A percentile compares a stretch with the other conserved stretches of the same genome.
Conservation (phyloP, 2,888 invertebrate species). For the Eristalis arbustorum region DNA sequence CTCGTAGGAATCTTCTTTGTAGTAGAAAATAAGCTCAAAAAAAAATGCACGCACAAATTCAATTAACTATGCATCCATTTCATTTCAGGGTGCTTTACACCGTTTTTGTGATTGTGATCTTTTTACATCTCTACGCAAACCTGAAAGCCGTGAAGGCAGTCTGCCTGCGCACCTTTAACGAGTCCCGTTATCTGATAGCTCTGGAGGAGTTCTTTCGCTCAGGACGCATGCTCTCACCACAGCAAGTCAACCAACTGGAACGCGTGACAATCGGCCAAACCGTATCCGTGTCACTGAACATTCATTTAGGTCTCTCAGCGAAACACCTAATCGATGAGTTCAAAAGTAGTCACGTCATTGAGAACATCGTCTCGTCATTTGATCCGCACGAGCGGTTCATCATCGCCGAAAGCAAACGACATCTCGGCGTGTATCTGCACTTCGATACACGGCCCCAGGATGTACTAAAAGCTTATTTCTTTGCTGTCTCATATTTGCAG, state of each 20-base stretch:
- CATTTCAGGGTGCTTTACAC: slow-evolving; percentile 85
- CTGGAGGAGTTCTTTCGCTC: slow-evolving; percentile 85
- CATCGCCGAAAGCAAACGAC: slow-evolving; percentile 79
- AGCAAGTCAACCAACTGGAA: slow-evolving; percentile 85
- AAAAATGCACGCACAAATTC: no score
- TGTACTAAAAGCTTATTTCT: slow-evolving; percentile 80
- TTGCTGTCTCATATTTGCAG: slow-evolving; percentile 80
- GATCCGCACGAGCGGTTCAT: slow-evolving; percentile 80
- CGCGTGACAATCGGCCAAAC: slow-evolving; percentile 84
- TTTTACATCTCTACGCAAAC: slow-evolving; percentile 92
- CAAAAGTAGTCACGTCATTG: slow-evolving; percentile 78
- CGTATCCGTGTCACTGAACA: slow-evolving; percentile 79
- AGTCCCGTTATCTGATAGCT: slow-evolving; percentile 86
- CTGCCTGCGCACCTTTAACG: slow-evolving; percentile 90
- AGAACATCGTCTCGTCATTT: slow-evolving; percentile 79
- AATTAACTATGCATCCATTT: neutral
- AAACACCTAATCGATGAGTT: slow-evolving; percentile 79
- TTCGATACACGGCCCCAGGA: slow-evolving; percentile 79
- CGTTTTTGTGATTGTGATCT: slow-evolving; percentile 88
- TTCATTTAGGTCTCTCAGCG: slow-evolving; percentile 78
- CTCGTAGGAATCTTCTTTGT: no score
- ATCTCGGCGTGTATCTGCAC: slow-evolving; percentile 79
- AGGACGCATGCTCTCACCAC: slow-evolving; percentile 84
- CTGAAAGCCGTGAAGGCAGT: slow-evolving; percentile 92
- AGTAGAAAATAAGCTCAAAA: no score